phyloP scores from a whole-genome alignment of 2,888 invertebrate genomes.

The Halocaridina rubra region DNA sequence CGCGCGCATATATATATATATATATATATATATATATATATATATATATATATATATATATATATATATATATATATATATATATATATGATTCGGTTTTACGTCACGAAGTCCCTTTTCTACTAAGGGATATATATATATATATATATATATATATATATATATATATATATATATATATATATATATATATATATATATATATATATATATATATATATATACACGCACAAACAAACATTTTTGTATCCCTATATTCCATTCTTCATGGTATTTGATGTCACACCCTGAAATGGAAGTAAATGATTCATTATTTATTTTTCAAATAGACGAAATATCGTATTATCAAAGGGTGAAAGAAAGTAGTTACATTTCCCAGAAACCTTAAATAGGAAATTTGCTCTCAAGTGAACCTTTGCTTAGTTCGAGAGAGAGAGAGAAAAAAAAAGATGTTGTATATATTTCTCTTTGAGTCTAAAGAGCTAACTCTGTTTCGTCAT shows the following conservation, averaged over 20 bases:
- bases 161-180: slow-evolving; percentile 31
- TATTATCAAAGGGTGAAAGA: background rate
- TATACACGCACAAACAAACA: too few relatives aligned
- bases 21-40: too few relatives aligned
- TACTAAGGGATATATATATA: slow-evolving; percentile 31
- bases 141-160: slow-evolving; percentile 28
- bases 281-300: background rate
- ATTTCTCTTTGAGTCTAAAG: too few relatives aligned
- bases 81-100: too few relatives aligned
- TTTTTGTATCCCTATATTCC: background rate
- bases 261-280: background rate
- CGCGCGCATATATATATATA: background rate
- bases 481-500: too few relatives aligned
- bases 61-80: slow-evolving; percentile 20
- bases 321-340: background rate
- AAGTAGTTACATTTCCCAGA: background rate
- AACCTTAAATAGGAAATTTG: background rate
- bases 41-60: too few relatives aligned
- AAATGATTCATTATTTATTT: background rate
- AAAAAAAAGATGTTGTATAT: too few relatives aligned
- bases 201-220: background rate
- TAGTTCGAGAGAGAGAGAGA: too few relatives aligned
- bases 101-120: too few relatives aligned
- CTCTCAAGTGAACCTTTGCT: too few relatives aligned
- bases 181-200: slow-evolving; percentile 18